Percentiles rank a stretch among this genome's conserved stretches.
Evolutionary conservation across 2,888 invertebrate genomes (phyloP).

Genomic region (Eupithecia centaureata): DNA sequence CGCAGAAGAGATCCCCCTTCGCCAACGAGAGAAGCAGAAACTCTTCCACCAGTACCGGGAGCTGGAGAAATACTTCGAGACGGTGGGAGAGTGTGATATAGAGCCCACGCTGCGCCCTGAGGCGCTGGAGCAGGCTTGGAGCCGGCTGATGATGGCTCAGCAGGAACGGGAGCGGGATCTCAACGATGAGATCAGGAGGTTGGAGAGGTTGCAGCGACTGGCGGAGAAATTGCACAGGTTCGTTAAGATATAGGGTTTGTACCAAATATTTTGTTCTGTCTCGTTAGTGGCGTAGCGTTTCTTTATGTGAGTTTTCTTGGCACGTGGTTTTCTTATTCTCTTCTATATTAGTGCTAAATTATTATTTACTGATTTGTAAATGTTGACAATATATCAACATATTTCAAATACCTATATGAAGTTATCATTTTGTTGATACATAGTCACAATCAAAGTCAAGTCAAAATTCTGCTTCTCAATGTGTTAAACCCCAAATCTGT

Average conservation of each 20-base stretch:
- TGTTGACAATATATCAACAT: too few relatives aligned
- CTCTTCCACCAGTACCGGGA: conserved; percentile 94
- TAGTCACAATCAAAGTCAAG: too few relatives aligned
- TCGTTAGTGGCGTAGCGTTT: too few relatives aligned
- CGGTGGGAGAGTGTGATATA: conserved; percentile 93
- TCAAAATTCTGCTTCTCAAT: too few relatives aligned
- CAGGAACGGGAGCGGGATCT: conserved; percentile 96
- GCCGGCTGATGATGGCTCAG: conserved; percentile 92
- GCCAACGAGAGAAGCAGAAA: conserved; percentile 95
- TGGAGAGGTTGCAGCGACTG: conserved; percentile 95
- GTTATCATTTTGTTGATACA: too few relatives aligned
- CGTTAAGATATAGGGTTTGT: background rate
- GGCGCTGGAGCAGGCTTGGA: conserved; percentile 94
- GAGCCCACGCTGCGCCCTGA: conserved; percentile 94
- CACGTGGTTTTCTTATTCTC: too few relatives aligned
- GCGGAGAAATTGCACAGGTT: conserved; percentile 94
- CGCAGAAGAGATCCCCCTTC: conserved; percentile 96
- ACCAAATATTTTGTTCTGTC: too few relatives aligned
- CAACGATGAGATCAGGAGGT: conserved; percentile 94
- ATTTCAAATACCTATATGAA: too few relatives aligned
- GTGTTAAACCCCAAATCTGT: too few relatives aligned
- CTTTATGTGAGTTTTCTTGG: too few relatives aligned
- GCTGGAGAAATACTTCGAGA: conserved; percentile 93
- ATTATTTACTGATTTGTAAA: too few relatives aligned
- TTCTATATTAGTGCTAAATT: too few relatives aligned